phyloP scores from a whole-genome alignment of 2,888 invertebrate species.

The Embidobia sp. region DNA sequence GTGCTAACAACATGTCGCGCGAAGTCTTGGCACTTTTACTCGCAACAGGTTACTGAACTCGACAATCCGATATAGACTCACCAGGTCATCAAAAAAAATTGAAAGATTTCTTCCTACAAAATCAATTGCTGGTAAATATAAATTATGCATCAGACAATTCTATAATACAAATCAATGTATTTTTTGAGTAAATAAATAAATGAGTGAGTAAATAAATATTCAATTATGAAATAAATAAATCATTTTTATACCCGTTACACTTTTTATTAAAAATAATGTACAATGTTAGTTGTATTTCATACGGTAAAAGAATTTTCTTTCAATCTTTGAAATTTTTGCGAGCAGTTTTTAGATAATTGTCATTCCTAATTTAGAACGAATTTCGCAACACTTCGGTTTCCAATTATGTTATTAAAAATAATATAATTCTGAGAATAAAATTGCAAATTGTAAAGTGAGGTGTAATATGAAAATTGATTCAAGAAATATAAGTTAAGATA shows the following conservation, averaged over 20 bases:
- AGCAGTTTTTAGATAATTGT: constrained; percentile 7
- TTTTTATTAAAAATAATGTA: no score
- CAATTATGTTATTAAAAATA: constrained; percentile 23
- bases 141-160: no score
- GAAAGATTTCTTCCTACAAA: no score
- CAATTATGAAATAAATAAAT: no score
- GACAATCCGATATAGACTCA: constrained; percentile 40
- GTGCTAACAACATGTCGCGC: constrained; percentile 49
- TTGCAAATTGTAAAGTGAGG: background rate
- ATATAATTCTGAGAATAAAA: constrained; percentile 12
- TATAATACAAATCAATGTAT: no score
- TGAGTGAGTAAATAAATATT: no score
- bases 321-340: no score
- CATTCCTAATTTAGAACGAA: background rate
- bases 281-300: no score
- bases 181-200: no score
- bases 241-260: no score
- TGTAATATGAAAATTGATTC: constrained; percentile 7
- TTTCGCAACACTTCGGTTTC: constrained; percentile 11
- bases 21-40: constrained; percentile 50
- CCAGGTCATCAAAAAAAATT: constrained; percentile 33
- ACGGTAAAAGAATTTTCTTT: no score
- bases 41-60: constrained; percentile 46
- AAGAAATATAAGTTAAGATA: background rate
- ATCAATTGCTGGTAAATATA: no score